phyloP scores from a whole-genome alignment of 2,888 invertebrate genomes.

The Acleris cristana region DNA sequence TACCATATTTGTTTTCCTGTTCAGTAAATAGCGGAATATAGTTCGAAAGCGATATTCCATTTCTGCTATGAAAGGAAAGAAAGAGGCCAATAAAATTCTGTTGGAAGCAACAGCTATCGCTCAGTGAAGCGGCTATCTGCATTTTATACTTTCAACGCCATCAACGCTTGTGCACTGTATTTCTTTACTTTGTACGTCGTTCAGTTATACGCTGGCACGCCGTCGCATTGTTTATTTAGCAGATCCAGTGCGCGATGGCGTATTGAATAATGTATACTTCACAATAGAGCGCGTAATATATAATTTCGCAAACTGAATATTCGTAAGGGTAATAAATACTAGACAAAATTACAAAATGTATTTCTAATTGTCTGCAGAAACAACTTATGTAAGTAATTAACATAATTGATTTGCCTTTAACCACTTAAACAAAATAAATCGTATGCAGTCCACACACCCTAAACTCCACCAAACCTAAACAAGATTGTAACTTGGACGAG shows the following conservation, averaged over 20 bases:
- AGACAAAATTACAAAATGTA: background rate
- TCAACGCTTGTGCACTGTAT: conserved; percentile 60
- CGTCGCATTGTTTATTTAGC: conserved; percentile 64
- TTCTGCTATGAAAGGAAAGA: conserved; percentile 52
- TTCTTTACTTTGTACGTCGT: conserved; percentile 65
- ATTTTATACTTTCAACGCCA: conserved; percentile 71
- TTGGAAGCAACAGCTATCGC: conserved; percentile 65
- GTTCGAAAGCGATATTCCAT: conserved; percentile 38
- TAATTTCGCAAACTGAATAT: background rate
- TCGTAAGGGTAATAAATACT: no score
- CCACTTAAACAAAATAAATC: conserved; percentile 47
- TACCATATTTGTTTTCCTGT: conserved; percentile 38
- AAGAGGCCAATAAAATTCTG: conserved; percentile 69
- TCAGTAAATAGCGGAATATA: conserved; percentile 17
- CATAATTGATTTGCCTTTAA: no score
- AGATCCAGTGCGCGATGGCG: conserved; percentile 53
- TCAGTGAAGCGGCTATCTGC: conserved; percentile 70
- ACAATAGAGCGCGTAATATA: conserved; percentile 43
- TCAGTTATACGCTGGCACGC: conserved; percentile 43
- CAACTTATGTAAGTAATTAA: background rate
- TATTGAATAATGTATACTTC: conserved; percentile 54
- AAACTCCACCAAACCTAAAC: conserved; percentile 52
- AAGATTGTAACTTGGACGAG: conserved; percentile 66
- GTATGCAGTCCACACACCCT: conserved; percentile 54
- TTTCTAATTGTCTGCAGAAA: background rate